Percentiles rank a stretch among this genome's conserved stretches.
Evolutionary conservation across 2,113 vertebrate genomes (phyloP).

Genomic region (Quiscalus mexicanus): DNA sequence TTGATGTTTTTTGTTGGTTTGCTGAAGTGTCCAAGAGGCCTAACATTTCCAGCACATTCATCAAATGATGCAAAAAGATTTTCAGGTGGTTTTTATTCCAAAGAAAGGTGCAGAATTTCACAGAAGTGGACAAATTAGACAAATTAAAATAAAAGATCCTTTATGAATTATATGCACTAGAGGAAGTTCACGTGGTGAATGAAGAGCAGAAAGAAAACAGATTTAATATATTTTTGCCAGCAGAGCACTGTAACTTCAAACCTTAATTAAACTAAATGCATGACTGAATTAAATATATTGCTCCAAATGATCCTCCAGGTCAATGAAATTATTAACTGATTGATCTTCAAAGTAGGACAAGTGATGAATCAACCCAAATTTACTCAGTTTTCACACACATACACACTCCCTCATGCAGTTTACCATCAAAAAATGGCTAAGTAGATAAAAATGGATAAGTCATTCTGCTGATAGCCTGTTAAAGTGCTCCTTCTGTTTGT

Average conservation of each 20-base stretch:
- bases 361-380: conserved; percentile 76
- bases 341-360: conserved; percentile 68
- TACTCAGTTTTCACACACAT: conserved; percentile 50
- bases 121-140: not conserved
- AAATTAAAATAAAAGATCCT: conserved; percentile 24
- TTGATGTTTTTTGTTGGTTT: not conserved
- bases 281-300: conserved; percentile 73
- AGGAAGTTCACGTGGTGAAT: not conserved
- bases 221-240: conserved; percentile 59
- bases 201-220: conserved; percentile 41
- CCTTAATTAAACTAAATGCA: conserved; percentile 77
- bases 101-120: not conserved
- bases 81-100: not conserved
- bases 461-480: conserved; percentile 7
- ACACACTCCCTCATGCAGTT: not conserved
- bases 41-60: not conserved
- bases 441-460: conserved; percentile 67
- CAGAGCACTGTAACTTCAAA: conserved; percentile 49
- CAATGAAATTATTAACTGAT: conserved; percentile 75
- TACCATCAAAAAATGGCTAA: conserved; percentile 54
- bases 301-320: conserved; percentile 61
- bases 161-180: conserved; percentile 11
- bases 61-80: not conserved
- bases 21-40: not conserved
- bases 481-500: conserved; percentile 7